Evolutionary conservation across 2,888 invertebrate genomes (phyloP), one percentile per base, ranked within the genome.

Genomic region (Netelia melanura): DNA sequence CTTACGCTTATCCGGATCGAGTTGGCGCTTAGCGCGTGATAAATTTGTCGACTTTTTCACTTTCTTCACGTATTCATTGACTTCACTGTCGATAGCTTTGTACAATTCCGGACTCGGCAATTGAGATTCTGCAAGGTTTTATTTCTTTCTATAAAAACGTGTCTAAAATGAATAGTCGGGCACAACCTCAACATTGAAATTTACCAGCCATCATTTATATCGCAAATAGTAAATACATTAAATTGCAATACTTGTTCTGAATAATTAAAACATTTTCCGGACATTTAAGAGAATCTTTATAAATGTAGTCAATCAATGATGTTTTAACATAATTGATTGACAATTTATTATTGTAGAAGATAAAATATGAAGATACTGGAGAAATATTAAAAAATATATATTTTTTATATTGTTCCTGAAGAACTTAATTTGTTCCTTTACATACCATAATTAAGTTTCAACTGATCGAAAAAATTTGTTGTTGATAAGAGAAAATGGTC

Each of bases 401-500:
- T 48, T 48, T 11, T 48, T 0, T 48, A 14, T 48, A 6, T 48
- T 48, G 11, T 48, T 48, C 2, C 48, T 48, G 11, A 48, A 48
- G 6, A 48, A 14, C 38, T 38, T 38, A 43, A 38, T 67, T 56
- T 48, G 3, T 44, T 82, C n/a, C 61, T 56, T 25, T 21, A 81
- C 68, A 43, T 89, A 91, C 91, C 91, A 58, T 89, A 83, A 17
- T 89, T 48, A 3, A 38, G 65, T 71, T 81, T 88, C 17, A 91
- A 80, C 77, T 87, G 77, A 44, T 87, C 82, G 38, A 90, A 89
- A 72, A 89, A 89, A 48, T 83, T 64, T 5, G 81, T 85, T 14
- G 89, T 86, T n/a, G 56, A 43, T n/a, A 84, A 58, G 6, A 91
- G 77, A 23, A 64, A 81, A 21, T 76, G 74, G 14, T 86, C 71